Conservation (phyloP, 1,140 invertebrate species). For the Cataglyphis hispanica region DNA sequence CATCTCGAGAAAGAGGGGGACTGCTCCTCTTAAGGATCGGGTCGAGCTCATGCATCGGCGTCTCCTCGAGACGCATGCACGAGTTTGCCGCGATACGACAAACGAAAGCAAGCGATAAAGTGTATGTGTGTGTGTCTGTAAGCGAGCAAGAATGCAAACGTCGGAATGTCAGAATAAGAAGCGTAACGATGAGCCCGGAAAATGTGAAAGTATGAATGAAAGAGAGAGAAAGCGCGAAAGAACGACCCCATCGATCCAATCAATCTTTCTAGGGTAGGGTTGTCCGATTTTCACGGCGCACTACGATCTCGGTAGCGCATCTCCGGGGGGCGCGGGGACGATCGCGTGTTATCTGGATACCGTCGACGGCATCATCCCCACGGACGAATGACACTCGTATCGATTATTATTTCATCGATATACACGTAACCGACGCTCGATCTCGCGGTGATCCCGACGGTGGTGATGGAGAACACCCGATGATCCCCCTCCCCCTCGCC, state of each 20-base stretch:
- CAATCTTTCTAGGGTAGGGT: conserved; percentile 64
- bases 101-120: background rate
- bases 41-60: conserved; percentile 56
- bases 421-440: conserved; percentile 11
- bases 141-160: conserved; percentile 37
- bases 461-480: conserved; percentile 56
- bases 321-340: conserved; percentile 59
- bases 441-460: conserved; percentile 30
- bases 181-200: conserved; percentile 35
- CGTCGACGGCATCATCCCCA: background rate
- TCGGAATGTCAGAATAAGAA: conserved; percentile 6
- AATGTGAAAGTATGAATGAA: conserved; percentile 74
- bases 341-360: conserved; percentile 59
- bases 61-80: conserved; percentile 37
- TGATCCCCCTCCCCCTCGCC: background rate
- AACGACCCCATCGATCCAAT: conserved; percentile 67
- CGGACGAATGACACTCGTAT: background rate
- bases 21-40: conserved; percentile 74
- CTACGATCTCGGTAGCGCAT: conserved; percentile 72
- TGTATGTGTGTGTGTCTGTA: conserved; percentile 28
- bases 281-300: conserved; percentile 71
- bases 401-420: conserved; percentile 2
- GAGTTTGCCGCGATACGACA: conserved; percentile 54
- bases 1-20: conserved; percentile 59
- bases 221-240: conserved; percentile 53